Evolutionary conservation across 2,797 vertebrate genomes (phyloP), one percentile per base, ranked within the genome.

Genomic region (Amblyraja radiata): DNA sequence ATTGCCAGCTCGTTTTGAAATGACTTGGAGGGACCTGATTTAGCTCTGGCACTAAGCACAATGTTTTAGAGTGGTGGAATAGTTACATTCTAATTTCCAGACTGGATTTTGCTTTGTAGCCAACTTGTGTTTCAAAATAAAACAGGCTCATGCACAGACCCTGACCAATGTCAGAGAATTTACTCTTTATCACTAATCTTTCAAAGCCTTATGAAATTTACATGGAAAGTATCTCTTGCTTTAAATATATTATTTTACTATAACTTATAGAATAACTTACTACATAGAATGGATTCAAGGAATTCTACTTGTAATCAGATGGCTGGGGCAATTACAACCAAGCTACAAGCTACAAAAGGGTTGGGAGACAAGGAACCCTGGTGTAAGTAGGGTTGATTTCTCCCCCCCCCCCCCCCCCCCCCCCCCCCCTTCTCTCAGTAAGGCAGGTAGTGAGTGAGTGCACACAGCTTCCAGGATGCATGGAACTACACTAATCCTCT

Each of bases 261-360:
- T 91, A 73, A 74, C 39, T 73, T 76, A 76, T 2, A 13, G 90
- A 92, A 92, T 54, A 76, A 92, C 71, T 88, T 88, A 92, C 90
- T 92, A 92, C 90, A 74, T 92, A 16, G 68, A 54, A 23, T 92
- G 39, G 39, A 92, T 74, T 76, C 25, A 76, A 84, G 39, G 71
- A 58, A 92, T 92, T 76, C 90, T 92, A 54, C 90, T 76, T 92
- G 90, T 92, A 92, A 92, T 92, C 71, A 76, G 71, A 92, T 46
- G 90, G 39, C 73, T 92, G 90, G 36, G 25, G 6, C 46, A 54
- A 39, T 54, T 74, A 92, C 90, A 92, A 76, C 18, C 32, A 73
- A 76, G 68, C 71, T 74, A 39, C 36, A 92, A 74, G 90, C 54
- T 90, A 90, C 63, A 90, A 90, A 39, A 88, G 16, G 63, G 9